Base-by-base conservation (phyloP, 2,888 invertebrate genomes). In the Netelia melanura region DNA sequence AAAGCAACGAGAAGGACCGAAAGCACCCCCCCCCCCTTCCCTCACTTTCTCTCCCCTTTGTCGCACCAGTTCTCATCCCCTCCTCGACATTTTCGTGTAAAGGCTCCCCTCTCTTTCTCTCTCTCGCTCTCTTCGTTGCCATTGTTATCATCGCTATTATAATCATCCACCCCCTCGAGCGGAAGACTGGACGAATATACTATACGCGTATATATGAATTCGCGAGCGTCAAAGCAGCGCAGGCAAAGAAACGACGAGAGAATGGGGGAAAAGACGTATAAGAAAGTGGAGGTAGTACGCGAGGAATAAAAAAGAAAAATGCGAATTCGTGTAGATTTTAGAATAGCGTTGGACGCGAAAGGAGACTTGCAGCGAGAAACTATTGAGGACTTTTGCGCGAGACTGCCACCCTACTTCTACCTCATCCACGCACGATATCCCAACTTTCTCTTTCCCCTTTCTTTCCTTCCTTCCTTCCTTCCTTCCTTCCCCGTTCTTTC, bases 111-210 rank as follows among this genome's bases (percentile, higher is more conserved):
- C 30, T 30, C 30, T 30, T 5, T 30, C 30, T 30, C 30, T 30
- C 30, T 30, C 30, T 30, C 25, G 14, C 72, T 44, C 54, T 71
- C 58, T 54, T 3, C 6, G 52, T 79, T 62, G 62, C 78, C 82
- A 81, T 86, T 82, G 84, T 86, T 86, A 86, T 86, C 84, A 84
- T 84, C 79, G 84, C 77, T 76, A 84, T 86, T 84, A 84, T 84
- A 79, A 86, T 86, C 81, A 84, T 86, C 79, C 77, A 67, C 54
- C 79, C 82, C 64, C 75, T 83, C 74, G 81, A 83, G 81, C 65
- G 72, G 54, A 72, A 72, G 82, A 30, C 21, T 30, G 65, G 30
- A 56, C 76, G 64, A 71, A 68, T 65, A 81, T 61, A 23, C n/a
- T 30, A 30, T 54, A 54, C 17, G n/a, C 17, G 25, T 52, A 25